Percentiles rank a stretch among this genome's conserved stretches.
phyloP scores from a whole-genome alignment of 2,888 invertebrate species.

The Caenorhabditis virilis region DNA sequence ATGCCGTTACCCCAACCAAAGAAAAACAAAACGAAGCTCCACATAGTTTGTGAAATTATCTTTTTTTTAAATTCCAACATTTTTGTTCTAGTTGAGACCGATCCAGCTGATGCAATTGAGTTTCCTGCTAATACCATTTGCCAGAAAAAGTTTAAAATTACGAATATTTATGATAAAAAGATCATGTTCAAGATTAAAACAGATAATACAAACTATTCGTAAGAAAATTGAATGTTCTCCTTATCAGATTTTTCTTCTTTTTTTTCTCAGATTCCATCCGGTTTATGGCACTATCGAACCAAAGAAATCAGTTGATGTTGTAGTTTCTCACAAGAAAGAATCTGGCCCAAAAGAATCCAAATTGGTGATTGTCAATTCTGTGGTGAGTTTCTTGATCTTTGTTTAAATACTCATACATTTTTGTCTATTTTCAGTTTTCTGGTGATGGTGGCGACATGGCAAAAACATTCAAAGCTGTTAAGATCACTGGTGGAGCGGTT shows the following conservation, averaged over 20 bases:
- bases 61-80: neutral
- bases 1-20: no score
- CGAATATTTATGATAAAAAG: neutral
- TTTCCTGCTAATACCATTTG: neutral
- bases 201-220: neutral
- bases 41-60: neutral
- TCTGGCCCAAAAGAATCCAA: neutral
- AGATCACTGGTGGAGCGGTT: neutral
- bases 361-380: neutral
- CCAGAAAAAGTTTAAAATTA: neutral
- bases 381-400: no score
- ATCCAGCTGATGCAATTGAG: neutral
- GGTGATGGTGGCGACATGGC: slow-evolving; percentile 1
- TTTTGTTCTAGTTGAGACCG: neutral
- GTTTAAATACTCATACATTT: no score
- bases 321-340: neutral
- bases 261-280: neutral
- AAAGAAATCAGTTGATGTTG: neutral
- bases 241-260: neutral
- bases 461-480: slow-evolving; percentile 2
- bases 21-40: neutral
- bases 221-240: neutral
- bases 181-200: neutral
- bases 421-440: slow-evolving; percentile 1
- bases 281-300: neutral